Evolutionary conservation across 2,113 vertebrate species (phyloP).

Genomic region (Triplophysa rosa): DNA sequence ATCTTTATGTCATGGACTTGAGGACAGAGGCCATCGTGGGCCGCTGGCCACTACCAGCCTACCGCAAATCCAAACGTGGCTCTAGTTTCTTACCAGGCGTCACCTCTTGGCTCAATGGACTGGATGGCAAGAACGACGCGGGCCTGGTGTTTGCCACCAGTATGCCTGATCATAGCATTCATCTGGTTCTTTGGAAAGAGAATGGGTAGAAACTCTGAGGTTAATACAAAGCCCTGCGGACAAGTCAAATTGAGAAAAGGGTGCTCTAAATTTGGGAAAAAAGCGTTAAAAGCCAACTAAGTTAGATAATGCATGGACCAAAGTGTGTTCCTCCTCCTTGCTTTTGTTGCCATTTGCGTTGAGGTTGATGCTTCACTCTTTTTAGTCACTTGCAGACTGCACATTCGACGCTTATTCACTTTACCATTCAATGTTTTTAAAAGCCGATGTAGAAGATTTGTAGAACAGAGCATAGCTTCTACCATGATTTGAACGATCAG

Average conservation of each 20-base stretch:
- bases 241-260: conserved; percentile 47
- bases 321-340: conserved; percentile 68
- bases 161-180: conserved; percentile 99
- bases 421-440: background rate
- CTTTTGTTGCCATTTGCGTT: conserved; percentile 55
- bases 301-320: conserved; percentile 86
- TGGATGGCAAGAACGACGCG: conserved; percentile 90
- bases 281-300: conserved; percentile 59
- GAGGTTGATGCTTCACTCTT: conserved; percentile 19
- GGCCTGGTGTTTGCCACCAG: conserved; percentile 98
- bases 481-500: background rate
- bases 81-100: conserved; percentile 97
- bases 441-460: background rate
- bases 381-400: conserved; percentile 50
- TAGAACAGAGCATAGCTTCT: background rate
- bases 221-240: conserved; percentile 20
- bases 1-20: conserved; percentile 96
- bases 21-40: conserved; percentile 91
- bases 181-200: conserved; percentile 97
- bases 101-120: conserved; percentile 90
- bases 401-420: conserved; percentile 29
- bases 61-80: conserved; percentile 96
- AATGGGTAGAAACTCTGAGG: conserved; percentile 75
- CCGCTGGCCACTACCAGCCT: conserved; percentile 95
- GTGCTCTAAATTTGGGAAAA: conserved; percentile 61